Base-by-base conservation (phyloP, 2,888 invertebrate species). In the Lamellibrachia columna region DNA sequence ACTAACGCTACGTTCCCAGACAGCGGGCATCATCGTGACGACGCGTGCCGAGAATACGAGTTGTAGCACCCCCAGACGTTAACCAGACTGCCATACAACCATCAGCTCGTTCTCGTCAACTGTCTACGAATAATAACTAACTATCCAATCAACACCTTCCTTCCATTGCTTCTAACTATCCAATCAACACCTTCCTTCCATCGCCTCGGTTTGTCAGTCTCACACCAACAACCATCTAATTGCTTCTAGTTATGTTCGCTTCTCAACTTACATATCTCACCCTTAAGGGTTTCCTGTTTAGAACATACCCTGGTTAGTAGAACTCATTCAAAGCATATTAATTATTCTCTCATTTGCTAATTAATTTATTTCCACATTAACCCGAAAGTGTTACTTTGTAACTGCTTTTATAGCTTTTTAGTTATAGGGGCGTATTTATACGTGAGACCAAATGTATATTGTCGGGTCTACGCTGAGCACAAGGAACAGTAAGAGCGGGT, bases 261-360 rank as follows among this genome's bases (percentile, higher is more conserved):
- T 75, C 75, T 75, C 75, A 75, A 75, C 75, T 75, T 75, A 75
- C 75, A 75, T 75, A 75, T 75, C 75, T 22, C 75, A n/a, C 75
- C 75, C 75, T 75, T n/a, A 1, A 75, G 75, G 75, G 75, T 22
- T 75, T 75, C 75, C 75, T 75, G 75, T 75, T 75, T 75, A 22
- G 75, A 4, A 75, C 75, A 75, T 75, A 75, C 75, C 75, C 75
- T 75, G 75, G 75, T 75, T 75, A 11, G 6, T 22, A 6, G 22
- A 75, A 75, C 22, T 75, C 75, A 22, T 75, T 75, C 75, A 75
- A 75, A 15, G 75, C 6, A 6, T 22, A n/a, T n/a, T 15, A 15
- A 22, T 75, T 15, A n/a, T 75, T n/a, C n/a, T 15, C 75, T 75
- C 75, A 22, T 15, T 75, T 6, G 75, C 15, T 9, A 75, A 6